Conservation (phyloP, 2,797 vertebrate species). For the Linurgus olivaceus region DNA sequence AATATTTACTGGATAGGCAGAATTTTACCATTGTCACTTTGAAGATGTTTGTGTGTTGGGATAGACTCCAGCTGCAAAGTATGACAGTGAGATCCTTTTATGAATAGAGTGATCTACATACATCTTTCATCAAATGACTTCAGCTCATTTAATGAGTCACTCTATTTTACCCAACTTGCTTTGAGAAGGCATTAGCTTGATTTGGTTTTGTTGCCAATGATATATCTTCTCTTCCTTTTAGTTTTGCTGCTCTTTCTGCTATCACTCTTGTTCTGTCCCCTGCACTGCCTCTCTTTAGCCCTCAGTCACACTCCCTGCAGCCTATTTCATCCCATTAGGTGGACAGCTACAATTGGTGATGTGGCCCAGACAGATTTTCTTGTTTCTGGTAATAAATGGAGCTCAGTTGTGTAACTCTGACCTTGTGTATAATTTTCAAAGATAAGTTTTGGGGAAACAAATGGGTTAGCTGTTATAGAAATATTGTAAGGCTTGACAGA, state of each 20-base stretch:
- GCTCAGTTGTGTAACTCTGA: constrained; percentile 46
- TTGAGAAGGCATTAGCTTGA: constrained; percentile 44
- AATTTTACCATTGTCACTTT: background rate
- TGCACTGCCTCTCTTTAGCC: background rate
- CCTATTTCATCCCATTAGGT: constrained; percentile 17
- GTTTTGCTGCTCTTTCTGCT: constrained; percentile 56
- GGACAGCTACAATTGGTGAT: constrained; percentile 25
- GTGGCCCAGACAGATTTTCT: constrained; percentile 36
- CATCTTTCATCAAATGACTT: background rate
- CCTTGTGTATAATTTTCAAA: constrained; percentile 63
- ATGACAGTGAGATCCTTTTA: background rate
- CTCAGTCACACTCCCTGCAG: background rate
- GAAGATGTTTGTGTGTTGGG: background rate
- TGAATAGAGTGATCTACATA: background rate
- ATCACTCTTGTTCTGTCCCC: constrained; percentile 44
- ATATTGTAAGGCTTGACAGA: constrained; percentile 49
- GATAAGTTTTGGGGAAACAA: constrained; percentile 52
- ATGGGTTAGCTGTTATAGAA: constrained; percentile 37
- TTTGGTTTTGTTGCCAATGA: constrained; percentile 44
- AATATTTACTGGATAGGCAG: background rate
- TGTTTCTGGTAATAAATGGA: constrained; percentile 54
- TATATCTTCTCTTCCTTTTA: constrained; percentile 12
- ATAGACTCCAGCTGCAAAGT: background rate
- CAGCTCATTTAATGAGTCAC: background rate
- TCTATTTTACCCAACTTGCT: background rate